phyloP scores from a whole-genome alignment of 1,140 invertebrate genomes.

The Drosophila nigrodunni region DNA sequence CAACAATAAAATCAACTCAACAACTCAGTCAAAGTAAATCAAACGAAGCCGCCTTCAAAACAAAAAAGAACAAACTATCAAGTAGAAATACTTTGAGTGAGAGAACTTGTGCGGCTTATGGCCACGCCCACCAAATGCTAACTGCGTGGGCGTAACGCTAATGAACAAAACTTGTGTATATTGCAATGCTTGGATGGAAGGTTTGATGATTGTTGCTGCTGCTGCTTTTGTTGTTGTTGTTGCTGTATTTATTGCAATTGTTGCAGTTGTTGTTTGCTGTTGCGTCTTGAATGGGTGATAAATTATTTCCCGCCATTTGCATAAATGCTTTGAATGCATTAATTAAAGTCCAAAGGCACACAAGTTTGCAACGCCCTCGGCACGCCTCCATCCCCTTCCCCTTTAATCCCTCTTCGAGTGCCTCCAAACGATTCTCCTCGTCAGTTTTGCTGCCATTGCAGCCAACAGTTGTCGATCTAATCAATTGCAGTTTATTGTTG shows the following conservation, averaged over 20 bases:
- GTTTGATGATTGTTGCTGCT: conserved; percentile 57
- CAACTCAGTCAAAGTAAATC: conserved; percentile 63
- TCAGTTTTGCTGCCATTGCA: conserved; percentile 14
- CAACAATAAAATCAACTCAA: conserved; percentile 63
- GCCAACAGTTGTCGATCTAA: conserved; percentile 67
- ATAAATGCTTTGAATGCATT: conserved; percentile 84
- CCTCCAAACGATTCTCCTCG: not conserved
- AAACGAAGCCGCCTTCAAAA: conserved; percentile 71
- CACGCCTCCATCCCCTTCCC: conserved; percentile 48
- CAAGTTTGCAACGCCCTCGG: conserved; percentile 58
- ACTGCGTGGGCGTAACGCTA: conserved; percentile 75
- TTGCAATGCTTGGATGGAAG: conserved; percentile 73
- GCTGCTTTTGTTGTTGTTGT: conserved; percentile 37
- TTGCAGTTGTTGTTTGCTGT: conserved; percentile 27
- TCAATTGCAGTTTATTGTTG: conserved; percentile 82
- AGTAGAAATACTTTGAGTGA: conserved; percentile 30
- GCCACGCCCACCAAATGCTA: conserved; percentile 67
- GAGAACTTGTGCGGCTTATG: conserved; percentile 44
- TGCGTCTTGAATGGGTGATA: conserved; percentile 82
- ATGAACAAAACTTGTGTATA: conserved; percentile 73
- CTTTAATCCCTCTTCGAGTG: not conserved
- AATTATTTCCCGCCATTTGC: conserved; percentile 84
- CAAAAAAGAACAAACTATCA: conserved; percentile 22
- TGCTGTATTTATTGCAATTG: conserved; percentile 25
- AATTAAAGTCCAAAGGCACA: conserved; percentile 79